Percentiles rank a stretch among this genome's conserved stretches.
These are phyloP conservation scores for Oreortyx pictus DNA, from an alignment of 2,797 vertebrate species.

Conservation along the genomic window DNA sequence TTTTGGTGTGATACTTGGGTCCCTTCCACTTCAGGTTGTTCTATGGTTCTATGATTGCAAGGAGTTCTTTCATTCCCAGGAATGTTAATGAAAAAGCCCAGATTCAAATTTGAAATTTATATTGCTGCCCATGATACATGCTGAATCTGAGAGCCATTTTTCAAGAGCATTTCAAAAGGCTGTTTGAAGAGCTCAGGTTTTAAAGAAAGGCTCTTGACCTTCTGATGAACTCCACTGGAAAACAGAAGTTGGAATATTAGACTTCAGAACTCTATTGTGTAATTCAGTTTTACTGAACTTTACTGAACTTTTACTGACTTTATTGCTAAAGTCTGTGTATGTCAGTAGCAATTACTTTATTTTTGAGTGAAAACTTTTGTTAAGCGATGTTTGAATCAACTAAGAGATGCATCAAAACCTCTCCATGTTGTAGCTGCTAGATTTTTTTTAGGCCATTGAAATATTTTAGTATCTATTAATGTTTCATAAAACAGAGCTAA, in stretches of 20 bases:
- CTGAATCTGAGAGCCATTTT: background rate
- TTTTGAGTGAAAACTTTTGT: background rate
- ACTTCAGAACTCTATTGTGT: background rate
- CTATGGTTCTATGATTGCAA: background rate
- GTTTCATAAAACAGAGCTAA: background rate
- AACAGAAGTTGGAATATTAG: conserved; percentile 14
- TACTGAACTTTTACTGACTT: too few species aligned
- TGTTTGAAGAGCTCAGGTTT: background rate
- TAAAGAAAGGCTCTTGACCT: conserved; percentile 34
- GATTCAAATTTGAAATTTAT: background rate
- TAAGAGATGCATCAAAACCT: background rate
- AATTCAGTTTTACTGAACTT: background rate
- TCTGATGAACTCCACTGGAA: conserved; percentile 18
- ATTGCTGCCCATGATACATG: background rate
- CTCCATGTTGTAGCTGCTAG: background rate
- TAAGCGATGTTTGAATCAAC: background rate
- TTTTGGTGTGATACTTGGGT: background rate
- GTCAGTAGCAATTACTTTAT: background rate
- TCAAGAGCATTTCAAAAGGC: conserved; percentile 3
- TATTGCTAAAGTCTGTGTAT: background rate
- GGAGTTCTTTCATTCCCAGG: conserved; percentile 33
- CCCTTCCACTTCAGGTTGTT: background rate
- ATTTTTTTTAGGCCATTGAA: background rate
- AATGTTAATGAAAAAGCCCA: conserved; percentile 8
- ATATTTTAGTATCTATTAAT: background rate